phyloP scores from a whole-genome alignment of 2,888 invertebrate species.

The Cheilosia variabilis region DNA sequence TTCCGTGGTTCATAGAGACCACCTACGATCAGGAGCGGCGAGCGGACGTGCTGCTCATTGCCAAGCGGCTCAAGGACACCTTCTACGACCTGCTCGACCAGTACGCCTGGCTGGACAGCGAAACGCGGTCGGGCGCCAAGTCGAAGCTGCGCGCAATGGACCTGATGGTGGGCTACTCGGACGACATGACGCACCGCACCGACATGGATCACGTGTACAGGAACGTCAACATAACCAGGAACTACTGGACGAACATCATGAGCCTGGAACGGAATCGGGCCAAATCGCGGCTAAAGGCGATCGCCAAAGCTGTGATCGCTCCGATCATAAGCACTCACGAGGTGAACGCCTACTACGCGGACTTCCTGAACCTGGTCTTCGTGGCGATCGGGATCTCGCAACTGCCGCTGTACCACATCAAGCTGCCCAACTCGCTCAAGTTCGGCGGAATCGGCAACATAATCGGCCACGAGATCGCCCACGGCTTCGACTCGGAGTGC shows the following conservation, averaged over 20 bases:
- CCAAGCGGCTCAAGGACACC: constrained; percentile 78
- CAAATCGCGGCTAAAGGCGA: constrained; percentile 76
- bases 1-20: constrained; percentile 81
- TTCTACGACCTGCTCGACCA: constrained; percentile 79
- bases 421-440: constrained; percentile 79
- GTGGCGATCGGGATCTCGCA: constrained; percentile 80
- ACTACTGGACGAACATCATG: constrained; percentile 79
- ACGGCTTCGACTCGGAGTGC: constrained; percentile 80
- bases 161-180: constrained; percentile 79
- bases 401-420: constrained; percentile 79
- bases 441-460: constrained; percentile 80
- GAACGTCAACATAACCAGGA: constrained; percentile 76
- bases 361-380: constrained; percentile 80
- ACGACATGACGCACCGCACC: constrained; percentile 78
- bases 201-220: constrained; percentile 77
- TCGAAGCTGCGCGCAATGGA: constrained; percentile 81
- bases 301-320: constrained; percentile 79
- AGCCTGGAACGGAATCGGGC: constrained; percentile 79
- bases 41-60: constrained; percentile 78
- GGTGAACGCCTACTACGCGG: constrained; percentile 81
- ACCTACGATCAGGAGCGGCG: constrained; percentile 79
- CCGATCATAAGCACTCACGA: constrained; percentile 79
- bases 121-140: constrained; percentile 79
- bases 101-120: constrained; percentile 80
- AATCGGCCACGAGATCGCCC: constrained; percentile 81